phyloP scores from a whole-genome alignment of 2,797 vertebrate species.

The Falco naumanni region DNA sequence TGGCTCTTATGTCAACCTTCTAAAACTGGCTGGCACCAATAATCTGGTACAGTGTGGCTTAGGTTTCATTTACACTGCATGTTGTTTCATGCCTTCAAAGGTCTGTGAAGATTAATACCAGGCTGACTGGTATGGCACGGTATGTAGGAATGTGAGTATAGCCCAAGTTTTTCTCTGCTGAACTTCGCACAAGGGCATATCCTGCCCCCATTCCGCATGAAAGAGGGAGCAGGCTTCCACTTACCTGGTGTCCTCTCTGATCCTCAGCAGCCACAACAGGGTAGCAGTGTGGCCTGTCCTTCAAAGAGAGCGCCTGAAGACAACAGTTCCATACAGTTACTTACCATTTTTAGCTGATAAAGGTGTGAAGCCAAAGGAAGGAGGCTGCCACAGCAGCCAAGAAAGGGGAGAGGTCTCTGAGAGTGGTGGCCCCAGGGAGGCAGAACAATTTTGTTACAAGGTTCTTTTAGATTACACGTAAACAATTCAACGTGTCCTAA shows the following conservation, averaged over 20 bases:
- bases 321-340: not conserved
- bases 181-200: constrained; percentile 4
- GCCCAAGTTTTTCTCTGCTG: not conserved
- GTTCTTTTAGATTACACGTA: not conserved
- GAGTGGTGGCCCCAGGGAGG: not conserved
- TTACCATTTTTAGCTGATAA: not conserved
- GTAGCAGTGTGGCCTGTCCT: not conserved
- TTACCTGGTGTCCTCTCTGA: not conserved
- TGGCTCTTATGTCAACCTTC: constrained; percentile 1
- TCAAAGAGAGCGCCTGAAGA: not conserved
- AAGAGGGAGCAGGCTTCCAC: not conserved
- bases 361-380: not conserved
- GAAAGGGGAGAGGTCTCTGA: constrained; percentile 33
- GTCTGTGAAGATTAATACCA: constrained; percentile 2
- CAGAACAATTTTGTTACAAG: not conserved
- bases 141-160: not conserved
- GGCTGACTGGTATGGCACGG: constrained; percentile 48
- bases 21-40: constrained; percentile 36
- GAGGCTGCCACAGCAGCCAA: not conserved
- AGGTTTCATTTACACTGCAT: constrained; percentile 8
- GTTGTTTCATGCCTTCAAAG: constrained; percentile 46
- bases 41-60: not conserved
- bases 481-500: constrained; percentile 32
- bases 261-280: not conserved
- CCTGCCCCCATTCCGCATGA: not conserved